phyloP scores from a whole-genome alignment of 2,888 invertebrate genomes.

The Protonemura montana region DNA sequence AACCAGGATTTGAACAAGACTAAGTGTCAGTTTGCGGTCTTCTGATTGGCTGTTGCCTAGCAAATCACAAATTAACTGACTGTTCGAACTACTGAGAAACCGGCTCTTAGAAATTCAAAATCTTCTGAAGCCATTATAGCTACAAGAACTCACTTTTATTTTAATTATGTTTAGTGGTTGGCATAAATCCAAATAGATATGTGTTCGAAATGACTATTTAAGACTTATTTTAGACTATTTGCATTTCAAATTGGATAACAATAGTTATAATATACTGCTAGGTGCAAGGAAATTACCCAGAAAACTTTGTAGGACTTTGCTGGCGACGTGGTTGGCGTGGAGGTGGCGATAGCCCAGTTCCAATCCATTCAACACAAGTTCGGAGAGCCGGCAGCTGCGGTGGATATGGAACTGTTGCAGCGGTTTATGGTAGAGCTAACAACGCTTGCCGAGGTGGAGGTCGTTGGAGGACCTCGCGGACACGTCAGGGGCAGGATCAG shows the following conservation, averaged over 20 bases:
- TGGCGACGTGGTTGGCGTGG: conserved; percentile 62
- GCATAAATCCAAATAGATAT: too few species aligned
- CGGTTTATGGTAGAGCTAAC: conserved; percentile 63
- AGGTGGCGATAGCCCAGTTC: conserved; percentile 63
- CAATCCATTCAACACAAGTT: conserved; percentile 66
- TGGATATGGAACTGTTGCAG: conserved; percentile 56
- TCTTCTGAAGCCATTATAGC: too few species aligned
- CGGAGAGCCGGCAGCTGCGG: conserved; percentile 53
- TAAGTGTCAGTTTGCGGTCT: too few species aligned
- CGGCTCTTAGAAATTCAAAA: too few species aligned
- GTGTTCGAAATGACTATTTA: not conserved
- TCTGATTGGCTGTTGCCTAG: too few species aligned
- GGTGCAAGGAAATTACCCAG: not conserved
- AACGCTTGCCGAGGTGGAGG: conserved; percentile 66
- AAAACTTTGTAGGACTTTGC: conserved; percentile 57
- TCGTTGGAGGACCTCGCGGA: conserved; percentile 66
- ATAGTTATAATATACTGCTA: conserved; percentile 14
- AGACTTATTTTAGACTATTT: not conserved
- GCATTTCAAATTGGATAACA: not conserved
- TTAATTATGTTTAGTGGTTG: too few species aligned
- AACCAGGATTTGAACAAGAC: too few species aligned
- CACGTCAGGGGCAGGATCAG: conserved; percentile 65
- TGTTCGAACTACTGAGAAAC: too few species aligned
- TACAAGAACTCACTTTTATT: too few species aligned
- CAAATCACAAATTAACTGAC: too few species aligned